These are phyloP conservation scores for Paratilapia polleni DNA, from an alignment of 2,113 vertebrate species.

Conservation along the genomic window DNA sequence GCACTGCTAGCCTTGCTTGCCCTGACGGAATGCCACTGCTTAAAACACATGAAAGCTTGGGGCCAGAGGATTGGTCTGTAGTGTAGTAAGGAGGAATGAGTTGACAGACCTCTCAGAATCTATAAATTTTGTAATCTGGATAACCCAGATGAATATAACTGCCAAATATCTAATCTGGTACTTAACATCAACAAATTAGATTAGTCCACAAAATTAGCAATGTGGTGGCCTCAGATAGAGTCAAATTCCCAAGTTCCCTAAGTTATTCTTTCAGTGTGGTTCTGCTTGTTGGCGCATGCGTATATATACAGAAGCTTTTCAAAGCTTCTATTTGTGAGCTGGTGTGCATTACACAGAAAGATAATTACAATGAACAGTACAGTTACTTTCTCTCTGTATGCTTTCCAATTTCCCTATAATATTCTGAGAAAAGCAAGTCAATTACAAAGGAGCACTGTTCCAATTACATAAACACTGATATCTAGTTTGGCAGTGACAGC, in stretches of 20 bases:
- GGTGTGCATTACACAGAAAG: not conserved
- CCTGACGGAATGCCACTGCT: not conserved
- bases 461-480: slow-evolving; percentile 62
- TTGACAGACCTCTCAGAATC: not conserved
- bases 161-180: not conserved
- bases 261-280: not conserved
- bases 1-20: not conserved
- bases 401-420: slow-evolving; percentile 29
- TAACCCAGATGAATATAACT: not conserved
- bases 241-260: not conserved
- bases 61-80: not conserved
- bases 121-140: not conserved
- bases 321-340: not conserved
- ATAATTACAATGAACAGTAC: slow-evolving; percentile 39
- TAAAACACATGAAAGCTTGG: not conserved
- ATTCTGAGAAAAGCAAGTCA: slow-evolving; percentile 30
- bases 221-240: not conserved
- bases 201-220: not conserved
- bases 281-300: not conserved
- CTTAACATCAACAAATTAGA: not conserved
- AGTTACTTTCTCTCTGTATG: slow-evolving; percentile 41
- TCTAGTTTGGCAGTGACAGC: slow-evolving; percentile 50
- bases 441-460: slow-evolving; percentile 53
- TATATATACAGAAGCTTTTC: not conserved
- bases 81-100: too few relatives aligned